Conservation (phyloP, 2,888 invertebrate genomes). For the Pammene aurita region DNA sequence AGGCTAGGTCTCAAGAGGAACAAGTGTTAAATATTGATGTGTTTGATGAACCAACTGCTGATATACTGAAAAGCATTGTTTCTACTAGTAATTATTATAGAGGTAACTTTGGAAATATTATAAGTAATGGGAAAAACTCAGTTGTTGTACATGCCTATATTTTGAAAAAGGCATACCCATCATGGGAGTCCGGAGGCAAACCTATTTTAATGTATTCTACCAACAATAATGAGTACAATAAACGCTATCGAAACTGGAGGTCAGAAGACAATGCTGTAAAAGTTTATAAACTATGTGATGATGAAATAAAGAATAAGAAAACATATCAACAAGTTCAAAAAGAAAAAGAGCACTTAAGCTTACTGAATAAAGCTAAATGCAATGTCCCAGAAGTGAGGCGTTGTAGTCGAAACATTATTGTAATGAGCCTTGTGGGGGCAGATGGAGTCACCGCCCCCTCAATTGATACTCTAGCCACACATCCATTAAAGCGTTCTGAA, state of each 20-base stretch:
- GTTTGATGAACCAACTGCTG: conserved; percentile 14
- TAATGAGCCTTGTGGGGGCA: conserved; percentile 6
- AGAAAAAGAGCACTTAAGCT: conserved; percentile 14
- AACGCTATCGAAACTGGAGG: background rate
- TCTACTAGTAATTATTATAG: conserved; percentile 10
- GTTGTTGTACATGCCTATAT: conserved; percentile 15
- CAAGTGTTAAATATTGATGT: background rate
- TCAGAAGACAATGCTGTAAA: conserved; percentile 21
- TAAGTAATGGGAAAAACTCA: conserved; percentile 16
- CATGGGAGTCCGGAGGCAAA: background rate
- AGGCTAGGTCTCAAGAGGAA: background rate
- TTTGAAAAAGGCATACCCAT: background rate
- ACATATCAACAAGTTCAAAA: conserved; percentile 16
- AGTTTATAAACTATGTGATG: conserved; percentile 9
- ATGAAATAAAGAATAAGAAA: conserved; percentile 4
- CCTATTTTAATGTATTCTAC: conserved; percentile 6
- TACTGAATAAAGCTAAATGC: conserved; percentile 1
- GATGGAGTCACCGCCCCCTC: background rate
- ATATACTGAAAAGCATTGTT: conserved; percentile 12
- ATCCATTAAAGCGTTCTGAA: background rate
- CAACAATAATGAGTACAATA: conserved; percentile 2
- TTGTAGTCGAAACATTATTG: conserved; percentile 11
- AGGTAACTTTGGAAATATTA: background rate
- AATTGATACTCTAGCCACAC: background rate
- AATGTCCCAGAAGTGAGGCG: conserved; percentile 5